These are phyloP conservation scores for Actinia tenebrosa DNA, from an alignment of 64 coral and sea anemone species.

Conservation along the genomic window DNA sequence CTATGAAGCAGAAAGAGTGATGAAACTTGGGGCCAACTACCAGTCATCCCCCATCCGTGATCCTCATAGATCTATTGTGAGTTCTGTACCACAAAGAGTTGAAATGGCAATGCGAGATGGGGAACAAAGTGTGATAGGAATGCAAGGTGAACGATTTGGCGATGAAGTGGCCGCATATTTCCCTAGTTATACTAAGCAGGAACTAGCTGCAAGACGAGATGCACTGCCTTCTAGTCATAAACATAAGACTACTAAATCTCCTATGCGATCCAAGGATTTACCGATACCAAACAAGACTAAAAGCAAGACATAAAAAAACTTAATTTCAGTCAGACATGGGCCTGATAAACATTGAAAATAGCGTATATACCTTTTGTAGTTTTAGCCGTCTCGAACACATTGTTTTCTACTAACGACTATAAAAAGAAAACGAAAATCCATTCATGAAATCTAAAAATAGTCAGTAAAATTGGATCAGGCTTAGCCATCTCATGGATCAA, in stretches of 20 bases:
- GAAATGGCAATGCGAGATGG: neutral
- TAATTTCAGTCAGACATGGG: no score
- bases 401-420: no score
- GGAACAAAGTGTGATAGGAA: neutral
- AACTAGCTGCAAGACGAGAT: neutral
- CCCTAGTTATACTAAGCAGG: neutral
- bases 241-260: neutral
- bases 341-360: no score
- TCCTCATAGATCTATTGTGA: neutral
- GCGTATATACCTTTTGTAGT: no score
- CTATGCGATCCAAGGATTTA: neutral
- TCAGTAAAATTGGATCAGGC: no score
- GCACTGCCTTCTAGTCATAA: neutral
- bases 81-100: neutral
- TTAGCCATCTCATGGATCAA: no score
- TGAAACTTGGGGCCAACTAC: slow-evolving; percentile 19
- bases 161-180: neutral
- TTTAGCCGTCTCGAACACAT: no score
- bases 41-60: neutral
- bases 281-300: neutral
- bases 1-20: neutral
- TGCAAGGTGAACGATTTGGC: neutral
- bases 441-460: no score
- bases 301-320: neutral
- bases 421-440: no score